A percentile compares a stretch with the other conserved stretches of the same genome.
Evolutionary conservation across 2,888 invertebrate species (phyloP).

Genomic region (Peribatodes rhomboidaria): DNA sequence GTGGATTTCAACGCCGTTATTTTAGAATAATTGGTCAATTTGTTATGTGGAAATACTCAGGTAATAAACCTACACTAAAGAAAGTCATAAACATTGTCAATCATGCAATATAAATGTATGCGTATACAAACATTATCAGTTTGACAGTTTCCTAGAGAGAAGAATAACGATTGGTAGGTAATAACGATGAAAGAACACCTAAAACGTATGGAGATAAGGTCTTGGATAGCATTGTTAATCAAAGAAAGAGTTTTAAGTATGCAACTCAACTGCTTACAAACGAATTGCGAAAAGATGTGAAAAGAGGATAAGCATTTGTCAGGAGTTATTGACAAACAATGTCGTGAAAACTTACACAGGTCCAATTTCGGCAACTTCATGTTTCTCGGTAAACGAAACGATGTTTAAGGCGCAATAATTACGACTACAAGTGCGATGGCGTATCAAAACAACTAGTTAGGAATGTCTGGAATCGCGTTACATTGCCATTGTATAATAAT

Average conservation of each 20-base stretch:
- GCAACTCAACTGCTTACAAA: neutral
- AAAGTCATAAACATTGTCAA: neutral
- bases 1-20: neutral
- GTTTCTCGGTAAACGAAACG: conserved; percentile 48
- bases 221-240: neutral
- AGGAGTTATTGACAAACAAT: conserved; percentile 24
- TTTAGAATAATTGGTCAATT: no score
- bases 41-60: no score
- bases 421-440: conserved; percentile 45
- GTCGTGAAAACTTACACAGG: conserved; percentile 63
- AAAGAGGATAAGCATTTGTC: conserved; percentile 10
- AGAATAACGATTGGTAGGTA: neutral
- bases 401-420: conserved; percentile 41
- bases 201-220: conserved; percentile 7
- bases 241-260: neutral
- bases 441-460: conserved; percentile 57
- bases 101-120: neutral
- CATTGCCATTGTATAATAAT: conserved; percentile 36
- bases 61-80: neutral
- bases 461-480: conserved; percentile 50
- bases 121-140: conserved; percentile 2
- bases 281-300: neutral
- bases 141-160: neutral
- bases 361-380: conserved; percentile 79
- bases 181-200: conserved; percentile 14